These are phyloP conservation scores for Onychomys torridus DNA, from an alignment of 2,797 vertebrate species.

Conservation along the genomic window DNA sequence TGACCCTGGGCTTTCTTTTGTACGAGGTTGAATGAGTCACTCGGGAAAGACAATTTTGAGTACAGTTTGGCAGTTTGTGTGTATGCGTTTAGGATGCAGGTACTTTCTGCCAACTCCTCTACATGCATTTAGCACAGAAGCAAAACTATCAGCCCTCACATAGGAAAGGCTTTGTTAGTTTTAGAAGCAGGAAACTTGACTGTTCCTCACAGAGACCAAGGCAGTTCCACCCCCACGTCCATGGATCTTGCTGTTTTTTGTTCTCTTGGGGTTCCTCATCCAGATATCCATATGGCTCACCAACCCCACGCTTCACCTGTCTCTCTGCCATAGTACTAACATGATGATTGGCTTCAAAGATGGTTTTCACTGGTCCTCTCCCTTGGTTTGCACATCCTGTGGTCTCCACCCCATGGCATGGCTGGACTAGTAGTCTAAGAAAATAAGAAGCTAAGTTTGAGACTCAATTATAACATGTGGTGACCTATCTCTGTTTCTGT, in stretches of 20 bases:
- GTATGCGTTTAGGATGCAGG: neutral
- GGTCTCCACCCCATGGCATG: neutral
- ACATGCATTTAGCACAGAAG: neutral
- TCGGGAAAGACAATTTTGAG: neutral
- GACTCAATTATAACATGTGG: neutral
- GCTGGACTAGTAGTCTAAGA: neutral
- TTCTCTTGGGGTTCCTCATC: neutral
- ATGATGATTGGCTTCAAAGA: neutral
- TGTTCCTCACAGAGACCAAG: neutral
- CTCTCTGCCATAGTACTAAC: neutral
- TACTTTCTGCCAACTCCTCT: neutral
- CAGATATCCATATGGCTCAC: neutral
- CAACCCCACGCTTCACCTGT: neutral
- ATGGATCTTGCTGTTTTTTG: neutral
- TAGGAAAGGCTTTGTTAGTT: neutral
- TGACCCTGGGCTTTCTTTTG: neutral
- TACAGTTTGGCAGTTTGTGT: neutral
- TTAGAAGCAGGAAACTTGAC: conserved; percentile 34
- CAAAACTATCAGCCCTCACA: neutral
- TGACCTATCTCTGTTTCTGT: neutral
- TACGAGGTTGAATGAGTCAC: neutral
- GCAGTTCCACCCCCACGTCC: neutral
- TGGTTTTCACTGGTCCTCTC: neutral
- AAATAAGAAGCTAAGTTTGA: neutral
- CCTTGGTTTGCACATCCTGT: neutral